Base-by-base conservation (phyloP, 1,140 invertebrate species). In the Acromyrmex echinatior region DNA sequence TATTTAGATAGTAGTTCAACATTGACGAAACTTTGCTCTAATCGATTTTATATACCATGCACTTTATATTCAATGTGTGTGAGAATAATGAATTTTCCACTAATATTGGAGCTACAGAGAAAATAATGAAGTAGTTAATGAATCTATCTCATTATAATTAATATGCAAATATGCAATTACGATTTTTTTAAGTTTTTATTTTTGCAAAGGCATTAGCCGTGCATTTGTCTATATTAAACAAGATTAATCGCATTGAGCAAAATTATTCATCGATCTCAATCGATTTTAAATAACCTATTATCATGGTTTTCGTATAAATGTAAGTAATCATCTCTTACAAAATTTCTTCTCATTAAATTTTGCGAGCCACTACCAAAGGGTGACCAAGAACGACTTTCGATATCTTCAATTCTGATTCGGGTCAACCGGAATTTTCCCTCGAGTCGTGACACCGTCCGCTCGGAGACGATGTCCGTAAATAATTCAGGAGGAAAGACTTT, bases 401-500 rank as follows among this genome's bases (percentile, higher is more conserved):
- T 86, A 82, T 90, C 89, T 90, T 84, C 65, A 87, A 90, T 90
- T 86, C 81, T 77, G 71, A 92, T 92, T 90, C 91, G 79, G 91
- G 89, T 92, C 91, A 92, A 92, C 88, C 70, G 71, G 86, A 87
- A 58, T 87, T 86, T 87, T 85, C 85, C 81, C 65, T 86, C 66
- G 66, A 86, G 86, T 60, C 88, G 76, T 85, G 91, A 91, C 89
- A 87, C 82, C 84, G 87, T 88, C 91, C 45, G 82, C 87, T 65
- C 63, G 66, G 56, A 91, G 84, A 92, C 87, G 86, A 84, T 81
- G 86, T 76, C 86, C 86, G 91, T 92, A 92, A 92, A 92, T 93
- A 92, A 92, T 93, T 92, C 91, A 92, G 80, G 84, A 91, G 89
- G 86, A 87, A 88, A 92, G 89, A 76, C 78, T 88, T 90, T 89